These are phyloP conservation scores for Chelon labrosus DNA, from an alignment of 2,797 vertebrate species.

Conservation along the genomic window DNA sequence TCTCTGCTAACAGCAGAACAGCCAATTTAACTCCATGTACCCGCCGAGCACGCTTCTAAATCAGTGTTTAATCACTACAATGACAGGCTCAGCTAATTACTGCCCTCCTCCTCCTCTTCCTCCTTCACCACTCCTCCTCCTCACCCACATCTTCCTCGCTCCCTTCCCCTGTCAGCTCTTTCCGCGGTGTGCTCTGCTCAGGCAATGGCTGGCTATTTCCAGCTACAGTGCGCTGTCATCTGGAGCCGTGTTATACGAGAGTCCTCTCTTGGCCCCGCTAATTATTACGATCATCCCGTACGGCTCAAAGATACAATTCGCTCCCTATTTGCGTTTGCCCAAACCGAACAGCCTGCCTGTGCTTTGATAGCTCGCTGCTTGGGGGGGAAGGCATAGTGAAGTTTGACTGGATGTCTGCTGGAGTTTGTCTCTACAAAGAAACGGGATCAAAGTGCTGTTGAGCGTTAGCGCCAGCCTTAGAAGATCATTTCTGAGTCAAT, in stretches of 20 bases:
- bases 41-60: constrained; percentile 70
- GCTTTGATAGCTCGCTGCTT: neutral
- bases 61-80: constrained; percentile 80
- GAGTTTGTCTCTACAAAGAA: constrained; percentile 30
- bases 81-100: constrained; percentile 77
- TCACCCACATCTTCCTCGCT: constrained; percentile 54
- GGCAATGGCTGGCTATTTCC: constrained; percentile 57
- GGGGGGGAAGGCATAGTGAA: constrained; percentile 18
- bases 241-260: constrained; percentile 47
- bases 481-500: constrained; percentile 14
- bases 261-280: constrained; percentile 54
- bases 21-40: constrained; percentile 63
- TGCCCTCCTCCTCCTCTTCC: constrained; percentile 30
- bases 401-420: constrained; percentile 41
- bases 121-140: constrained; percentile 40
- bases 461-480: constrained; percentile 2
- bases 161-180: constrained; percentile 43
- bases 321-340: constrained; percentile 49
- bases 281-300: constrained; percentile 68
- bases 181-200: constrained; percentile 37
- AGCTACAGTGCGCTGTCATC: constrained; percentile 39
- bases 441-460: constrained; percentile 16
- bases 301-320: constrained; percentile 40
- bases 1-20: constrained; percentile 46
- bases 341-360: constrained; percentile 34